Percentiles rank a stretch among this genome's conserved stretches.
Evolutionary conservation across 1,140 invertebrate species (phyloP).

Genomic region (Lasaia peninsularis): DNA sequence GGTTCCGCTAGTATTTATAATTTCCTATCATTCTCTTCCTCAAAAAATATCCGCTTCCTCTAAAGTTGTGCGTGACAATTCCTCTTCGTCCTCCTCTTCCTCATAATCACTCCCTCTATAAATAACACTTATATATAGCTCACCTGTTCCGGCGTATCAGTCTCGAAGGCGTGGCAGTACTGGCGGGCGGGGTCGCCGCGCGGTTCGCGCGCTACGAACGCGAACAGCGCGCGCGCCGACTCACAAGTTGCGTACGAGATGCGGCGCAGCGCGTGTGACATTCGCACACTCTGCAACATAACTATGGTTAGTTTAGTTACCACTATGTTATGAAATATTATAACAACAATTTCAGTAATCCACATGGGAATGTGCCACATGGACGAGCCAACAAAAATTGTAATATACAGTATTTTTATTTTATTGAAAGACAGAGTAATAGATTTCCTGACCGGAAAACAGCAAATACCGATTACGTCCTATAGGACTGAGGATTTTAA

Average conservation of each 20-base stretch:
- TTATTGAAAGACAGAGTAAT: too few species aligned
- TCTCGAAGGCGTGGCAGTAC: constrained; percentile 91
- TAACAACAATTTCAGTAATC: neutral
- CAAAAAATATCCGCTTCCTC: too few species aligned
- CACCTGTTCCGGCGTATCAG: constrained; percentile 87
- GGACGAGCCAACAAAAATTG: too few species aligned
- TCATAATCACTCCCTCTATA: neutral
- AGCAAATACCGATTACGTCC: too few species aligned
- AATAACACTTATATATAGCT: neutral
- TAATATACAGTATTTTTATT: too few species aligned
- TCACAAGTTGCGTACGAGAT: constrained; percentile 94
- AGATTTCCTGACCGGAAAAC: too few species aligned
- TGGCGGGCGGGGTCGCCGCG: constrained; percentile 79
- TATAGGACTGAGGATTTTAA: too few species aligned
- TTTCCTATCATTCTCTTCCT: too few species aligned
- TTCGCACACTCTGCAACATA: constrained; percentile 87
- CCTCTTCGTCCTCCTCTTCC: neutral
- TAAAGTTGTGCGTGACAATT: neutral
- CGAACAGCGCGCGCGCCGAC: constrained; percentile 87
- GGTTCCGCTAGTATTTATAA: too few species aligned
- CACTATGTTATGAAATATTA: too few species aligned
- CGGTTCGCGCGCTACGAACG: constrained; percentile 89
- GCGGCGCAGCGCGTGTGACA: constrained; percentile 90
- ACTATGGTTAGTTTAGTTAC: neutral
- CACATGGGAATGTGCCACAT: too few species aligned